Evolutionary conservation across 1,140 invertebrate species (phyloP).

Genomic region (Calosoma granatense): DNA sequence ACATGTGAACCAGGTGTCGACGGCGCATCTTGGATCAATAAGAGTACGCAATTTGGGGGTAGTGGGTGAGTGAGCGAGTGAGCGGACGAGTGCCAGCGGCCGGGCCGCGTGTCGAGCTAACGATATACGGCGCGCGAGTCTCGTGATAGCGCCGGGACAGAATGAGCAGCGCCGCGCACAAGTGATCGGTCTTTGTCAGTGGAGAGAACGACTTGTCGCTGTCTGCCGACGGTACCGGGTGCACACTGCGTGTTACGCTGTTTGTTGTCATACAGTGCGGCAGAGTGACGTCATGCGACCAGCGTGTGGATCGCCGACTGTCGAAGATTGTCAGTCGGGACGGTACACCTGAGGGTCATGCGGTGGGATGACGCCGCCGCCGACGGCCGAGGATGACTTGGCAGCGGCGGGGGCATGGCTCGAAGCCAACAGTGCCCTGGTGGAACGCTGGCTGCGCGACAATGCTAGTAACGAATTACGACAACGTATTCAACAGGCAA

Average conservation of each 20-base stretch:
- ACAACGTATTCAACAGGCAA: constrained; percentile 34
- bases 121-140: neutral
- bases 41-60: neutral
- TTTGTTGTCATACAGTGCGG: neutral
- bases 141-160: neutral
- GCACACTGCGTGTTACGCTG: neutral
- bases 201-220: neutral
- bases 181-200: neutral
- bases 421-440: constrained; percentile 44
- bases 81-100: neutral
- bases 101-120: neutral
- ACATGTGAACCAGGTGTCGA: constrained; percentile 3
- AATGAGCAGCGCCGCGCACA: neutral
- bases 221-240: neutral
- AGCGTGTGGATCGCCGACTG: neutral
- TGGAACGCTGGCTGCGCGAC: constrained; percentile 62
- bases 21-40: constrained; percentile 4
- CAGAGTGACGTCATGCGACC: constrained; percentile 1
- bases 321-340: constrained; percentile 16
- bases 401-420: constrained; percentile 35
- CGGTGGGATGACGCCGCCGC: constrained; percentile 25
- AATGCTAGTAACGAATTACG: constrained; percentile 56
- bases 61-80: too few species aligned
- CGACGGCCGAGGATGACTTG: constrained; percentile 22
- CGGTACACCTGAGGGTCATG: constrained; percentile 22